Conservation (phyloP, 1,140 invertebrate species). For the Leptinotarsa defecta region DNA sequence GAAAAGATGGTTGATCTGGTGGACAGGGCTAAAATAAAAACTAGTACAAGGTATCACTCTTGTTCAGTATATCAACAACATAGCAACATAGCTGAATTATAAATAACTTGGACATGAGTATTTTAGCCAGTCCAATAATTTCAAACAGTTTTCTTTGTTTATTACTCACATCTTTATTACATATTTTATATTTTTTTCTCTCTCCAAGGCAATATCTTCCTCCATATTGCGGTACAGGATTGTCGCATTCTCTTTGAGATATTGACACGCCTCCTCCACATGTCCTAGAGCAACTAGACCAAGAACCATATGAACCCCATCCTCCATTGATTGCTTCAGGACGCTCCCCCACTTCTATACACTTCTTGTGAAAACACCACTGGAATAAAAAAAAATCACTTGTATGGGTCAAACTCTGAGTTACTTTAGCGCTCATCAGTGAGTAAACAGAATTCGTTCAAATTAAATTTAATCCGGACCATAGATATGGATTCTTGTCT, state of each 20-base stretch:
- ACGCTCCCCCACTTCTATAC: slow-evolving; percentile 66
- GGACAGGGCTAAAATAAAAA: slow-evolving; percentile 60
- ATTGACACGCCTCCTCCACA: slow-evolving; percentile 68
- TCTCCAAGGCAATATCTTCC: slow-evolving; percentile 67
- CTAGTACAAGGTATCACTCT: slow-evolving; percentile 1
- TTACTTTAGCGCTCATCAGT: too few species aligned
- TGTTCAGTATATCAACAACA: neutral
- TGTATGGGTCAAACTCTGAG: too few species aligned
- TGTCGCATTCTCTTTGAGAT: slow-evolving; percentile 60
- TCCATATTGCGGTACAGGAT: slow-evolving; percentile 63
- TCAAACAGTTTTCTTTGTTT: neutral
- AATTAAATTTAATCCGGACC: too few species aligned
- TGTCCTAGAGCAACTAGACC: slow-evolving; percentile 64
- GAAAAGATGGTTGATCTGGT: slow-evolving; percentile 59
- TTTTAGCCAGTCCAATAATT: neutral
- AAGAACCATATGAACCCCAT: slow-evolving; percentile 66
- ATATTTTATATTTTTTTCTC: slow-evolving; percentile 60
- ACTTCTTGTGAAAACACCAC: slow-evolving; percentile 71
- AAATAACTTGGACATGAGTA: too few species aligned
- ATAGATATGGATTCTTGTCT: too few species aligned
- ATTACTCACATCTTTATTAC: slow-evolving; percentile 62
- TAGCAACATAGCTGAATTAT: too few species aligned
- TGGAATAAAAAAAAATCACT: slow-evolving; percentile 44
- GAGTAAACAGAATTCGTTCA: too few species aligned
- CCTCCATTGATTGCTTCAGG: slow-evolving; percentile 68